These are phyloP conservation scores for Anarhynchus alexandrinus DNA, from an alignment of 2,113 vertebrate genomes.

Conservation along the genomic window DNA sequence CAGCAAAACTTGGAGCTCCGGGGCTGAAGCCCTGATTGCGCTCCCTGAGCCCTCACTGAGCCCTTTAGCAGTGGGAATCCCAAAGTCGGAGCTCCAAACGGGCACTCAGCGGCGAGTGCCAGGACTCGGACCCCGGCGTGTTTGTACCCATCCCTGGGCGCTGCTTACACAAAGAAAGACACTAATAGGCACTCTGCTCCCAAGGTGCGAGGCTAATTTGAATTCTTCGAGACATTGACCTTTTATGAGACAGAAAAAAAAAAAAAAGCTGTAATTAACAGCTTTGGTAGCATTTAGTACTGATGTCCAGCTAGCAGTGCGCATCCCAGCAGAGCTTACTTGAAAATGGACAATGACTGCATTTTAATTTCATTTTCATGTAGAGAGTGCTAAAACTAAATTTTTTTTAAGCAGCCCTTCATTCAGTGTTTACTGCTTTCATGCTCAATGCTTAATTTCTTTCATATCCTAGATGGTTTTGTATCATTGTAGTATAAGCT, in stretches of 20 bases:
- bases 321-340: not conserved
- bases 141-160: not conserved
- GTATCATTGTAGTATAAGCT: not conserved
- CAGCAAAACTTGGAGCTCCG: not conserved
- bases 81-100: accelerated
- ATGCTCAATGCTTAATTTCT: not conserved
- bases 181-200: not conserved
- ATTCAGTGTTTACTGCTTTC: not conserved
- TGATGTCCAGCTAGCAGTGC: not conserved
- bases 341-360: not conserved
- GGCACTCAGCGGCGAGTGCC: not conserved
- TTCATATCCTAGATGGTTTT: not conserved
- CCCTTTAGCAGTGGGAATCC: accelerated
- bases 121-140: accelerated
- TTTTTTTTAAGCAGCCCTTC: not conserved
- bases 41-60: not conserved
- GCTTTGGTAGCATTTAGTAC: not conserved
- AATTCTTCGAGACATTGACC: not conserved
- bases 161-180: not conserved
- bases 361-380: not conserved
- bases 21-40: not conserved
- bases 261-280: not conserved
- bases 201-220: not conserved
- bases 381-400: not conserved
- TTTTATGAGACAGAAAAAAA: not conserved